Evolutionary conservation across 2,888 invertebrate genomes (phyloP).

Genomic region (Platycheirus rosarum): DNA sequence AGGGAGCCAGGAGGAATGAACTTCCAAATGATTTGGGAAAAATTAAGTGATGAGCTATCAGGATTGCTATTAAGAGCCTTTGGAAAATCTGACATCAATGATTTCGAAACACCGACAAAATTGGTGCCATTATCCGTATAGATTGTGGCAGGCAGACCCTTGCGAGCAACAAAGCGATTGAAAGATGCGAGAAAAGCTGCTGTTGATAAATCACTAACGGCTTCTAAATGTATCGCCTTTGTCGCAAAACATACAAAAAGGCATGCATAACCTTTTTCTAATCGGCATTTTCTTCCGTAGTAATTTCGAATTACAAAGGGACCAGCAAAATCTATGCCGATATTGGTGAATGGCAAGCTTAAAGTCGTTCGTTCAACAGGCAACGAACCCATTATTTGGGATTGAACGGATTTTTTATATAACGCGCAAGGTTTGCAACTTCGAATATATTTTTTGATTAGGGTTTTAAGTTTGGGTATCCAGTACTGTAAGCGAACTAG

Average conservation of each 20-base stretch:
- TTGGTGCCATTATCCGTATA: constrained; percentile 37
- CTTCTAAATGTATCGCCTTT: not conserved
- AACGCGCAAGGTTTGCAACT: not conserved
- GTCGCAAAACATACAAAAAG: not conserved
- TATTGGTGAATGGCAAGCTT: not conserved
- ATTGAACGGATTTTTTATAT: constrained; percentile 2
- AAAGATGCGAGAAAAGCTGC: not conserved
- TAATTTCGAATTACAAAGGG: constrained; percentile 1
- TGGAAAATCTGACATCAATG: constrained; percentile 14
- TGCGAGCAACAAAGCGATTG: too few species aligned
- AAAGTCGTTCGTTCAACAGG: not conserved
- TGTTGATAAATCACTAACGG: not conserved
- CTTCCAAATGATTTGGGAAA: not conserved
- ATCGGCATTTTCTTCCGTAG: not conserved
- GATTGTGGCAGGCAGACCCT: constrained; percentile 3
- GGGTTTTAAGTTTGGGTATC: constrained; percentile 1
- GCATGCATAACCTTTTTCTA: not conserved
- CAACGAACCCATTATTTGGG: constrained; percentile 13
- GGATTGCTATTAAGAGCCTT: not conserved
- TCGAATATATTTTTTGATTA: constrained; percentile 8
- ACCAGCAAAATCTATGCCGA: constrained; percentile 24
- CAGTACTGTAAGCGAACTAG: not conserved
- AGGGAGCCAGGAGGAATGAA: not conserved
- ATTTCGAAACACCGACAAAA: constrained; percentile 26
- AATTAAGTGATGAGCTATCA: not conserved